Base-by-base conservation (phyloP, 2,797 vertebrate species). In the Ambastaia sidthimunki region DNA sequence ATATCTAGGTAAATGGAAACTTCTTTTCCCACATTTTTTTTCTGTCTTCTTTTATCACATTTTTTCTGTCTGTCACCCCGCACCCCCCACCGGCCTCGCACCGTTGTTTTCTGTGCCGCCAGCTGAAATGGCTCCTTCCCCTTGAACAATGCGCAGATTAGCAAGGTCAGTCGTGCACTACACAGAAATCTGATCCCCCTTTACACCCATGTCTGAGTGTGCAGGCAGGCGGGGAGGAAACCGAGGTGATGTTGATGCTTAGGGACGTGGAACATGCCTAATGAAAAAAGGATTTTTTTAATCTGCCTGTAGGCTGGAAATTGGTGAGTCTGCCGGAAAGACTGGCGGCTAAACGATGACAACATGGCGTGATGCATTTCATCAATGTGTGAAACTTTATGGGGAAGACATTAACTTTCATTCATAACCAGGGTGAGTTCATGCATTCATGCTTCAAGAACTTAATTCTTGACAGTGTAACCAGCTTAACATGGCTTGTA, bases 121-220 rank as follows among this genome's bases (percentile, higher is more conserved):
- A 55, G 66, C 73, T 80, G 69, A 83, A 85, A 86, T 78, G 65
- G 55, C 63, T 25, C 63, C 37, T 86, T 87, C 70, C 66, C 48
- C 59, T 74, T 79, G 68, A 87, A 85, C 83, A 87, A 86, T 80
- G 75, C 78, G n/a, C 73, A 80, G 77, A 67, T 84, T 84, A 85
- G 80, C 82, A 81, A 85, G 84, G 77, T 83, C 83, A 83, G 84
- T 52, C 79, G 73, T 79, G 80, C 65, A 65, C 75, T 75, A 78
- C 81, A 57, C 65, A 55, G 82, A 62, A 80, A 82, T 75, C 78
- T 54, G 63, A 84, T 75, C 74, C 19, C 59, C 21, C 66, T 78
- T 78, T 80, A 74, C 13, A 37, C 55, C 31, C 75, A 16, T 70
- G 54, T 82, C 71, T 80, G 60, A 80, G 28, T 72, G 76, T 74